A percentile compares a stretch with the other conserved stretches of the same genome.
These are phyloP conservation scores for Linurgus olivaceus DNA, from an alignment of 2,797 vertebrate species.

Conservation along the genomic window DNA sequence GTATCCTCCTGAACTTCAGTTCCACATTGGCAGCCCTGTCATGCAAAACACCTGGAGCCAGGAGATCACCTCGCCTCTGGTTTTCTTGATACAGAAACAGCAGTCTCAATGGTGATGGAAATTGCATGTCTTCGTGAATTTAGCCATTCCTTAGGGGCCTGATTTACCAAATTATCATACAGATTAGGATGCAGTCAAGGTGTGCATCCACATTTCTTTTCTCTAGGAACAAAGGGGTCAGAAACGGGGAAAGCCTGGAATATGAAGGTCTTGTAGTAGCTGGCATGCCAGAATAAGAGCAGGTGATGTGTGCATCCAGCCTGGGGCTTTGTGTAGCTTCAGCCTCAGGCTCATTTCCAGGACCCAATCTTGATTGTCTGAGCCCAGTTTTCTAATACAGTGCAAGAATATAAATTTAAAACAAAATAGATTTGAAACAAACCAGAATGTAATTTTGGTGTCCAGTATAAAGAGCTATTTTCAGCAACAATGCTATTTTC, in stretches of 20 bases:
- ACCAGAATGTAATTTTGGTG: constrained; percentile 1
- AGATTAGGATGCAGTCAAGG: not conserved
- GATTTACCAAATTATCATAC: not conserved
- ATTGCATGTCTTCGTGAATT: not conserved
- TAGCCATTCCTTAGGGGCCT: not conserved
- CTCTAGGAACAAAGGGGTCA: not conserved
- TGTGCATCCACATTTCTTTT: not conserved
- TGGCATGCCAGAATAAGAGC: not conserved
- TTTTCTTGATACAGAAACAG: not conserved
- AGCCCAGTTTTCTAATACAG: not conserved
- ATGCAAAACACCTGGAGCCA: not conserved
- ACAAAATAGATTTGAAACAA: not conserved
- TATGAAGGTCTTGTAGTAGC: not conserved
- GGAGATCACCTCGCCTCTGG: not conserved
- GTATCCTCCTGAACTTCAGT: not conserved
- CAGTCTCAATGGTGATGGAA: not conserved
- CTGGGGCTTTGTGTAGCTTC: not conserved
- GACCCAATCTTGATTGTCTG: not conserved
- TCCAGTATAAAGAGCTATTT: not conserved
- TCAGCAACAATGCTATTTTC: not conserved
- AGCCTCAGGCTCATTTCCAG: not conserved
- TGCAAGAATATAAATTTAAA: constrained; percentile 1
- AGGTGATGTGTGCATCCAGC: fast-evolving
- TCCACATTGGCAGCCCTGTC: not conserved
- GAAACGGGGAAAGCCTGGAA: not conserved